Evolutionary conservation across 2,888 invertebrate species (phyloP).

Genomic region (Lithophane ornitopus): DNA sequence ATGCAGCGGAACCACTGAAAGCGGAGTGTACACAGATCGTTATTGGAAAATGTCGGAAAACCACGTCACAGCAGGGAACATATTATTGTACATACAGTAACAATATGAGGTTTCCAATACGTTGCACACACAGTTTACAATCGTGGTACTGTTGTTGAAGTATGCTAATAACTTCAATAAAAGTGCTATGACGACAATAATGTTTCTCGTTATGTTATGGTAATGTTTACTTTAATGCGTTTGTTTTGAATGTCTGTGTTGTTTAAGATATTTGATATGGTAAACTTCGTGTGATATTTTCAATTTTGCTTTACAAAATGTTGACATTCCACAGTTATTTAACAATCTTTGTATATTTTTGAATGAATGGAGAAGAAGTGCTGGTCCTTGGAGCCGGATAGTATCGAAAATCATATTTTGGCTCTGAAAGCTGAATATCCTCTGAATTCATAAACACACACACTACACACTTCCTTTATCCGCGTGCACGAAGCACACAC

Average conservation of each 20-base stretch:
- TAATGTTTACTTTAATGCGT: slow-evolving; percentile 51
- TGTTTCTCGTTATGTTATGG: slow-evolving; percentile 43
- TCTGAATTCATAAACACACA: neutral
- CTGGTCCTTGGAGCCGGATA: slow-evolving; percentile 19
- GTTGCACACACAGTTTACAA: slow-evolving; percentile 50
- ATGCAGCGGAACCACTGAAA: slow-evolving; percentile 64
- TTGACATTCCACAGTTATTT: neutral
- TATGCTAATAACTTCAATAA: slow-evolving; percentile 63
- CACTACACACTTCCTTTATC: neutral
- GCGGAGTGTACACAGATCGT: slow-evolving; percentile 59
- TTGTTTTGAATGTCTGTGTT: slow-evolving; percentile 46
- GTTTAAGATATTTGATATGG: slow-evolving; percentile 32
- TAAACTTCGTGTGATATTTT: slow-evolving; percentile 30
- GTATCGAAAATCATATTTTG: neutral
- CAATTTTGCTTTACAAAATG: slow-evolving; percentile 23
- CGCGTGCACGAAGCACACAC: neutral
- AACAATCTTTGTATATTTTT: neutral
- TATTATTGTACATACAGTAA: slow-evolving; percentile 51
- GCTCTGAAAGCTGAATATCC: neutral
- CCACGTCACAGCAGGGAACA: slow-evolving; percentile 53
- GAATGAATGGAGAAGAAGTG: neutral
- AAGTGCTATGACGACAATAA: slow-evolving; percentile 44
- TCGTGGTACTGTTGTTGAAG: slow-evolving; percentile 39
- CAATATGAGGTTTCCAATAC: slow-evolving; percentile 58
- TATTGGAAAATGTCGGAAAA: slow-evolving; percentile 64